These are phyloP conservation scores for Drosophila takahashii DNA, from an alignment of 1,140 invertebrate genomes.

Conservation along the genomic window DNA sequence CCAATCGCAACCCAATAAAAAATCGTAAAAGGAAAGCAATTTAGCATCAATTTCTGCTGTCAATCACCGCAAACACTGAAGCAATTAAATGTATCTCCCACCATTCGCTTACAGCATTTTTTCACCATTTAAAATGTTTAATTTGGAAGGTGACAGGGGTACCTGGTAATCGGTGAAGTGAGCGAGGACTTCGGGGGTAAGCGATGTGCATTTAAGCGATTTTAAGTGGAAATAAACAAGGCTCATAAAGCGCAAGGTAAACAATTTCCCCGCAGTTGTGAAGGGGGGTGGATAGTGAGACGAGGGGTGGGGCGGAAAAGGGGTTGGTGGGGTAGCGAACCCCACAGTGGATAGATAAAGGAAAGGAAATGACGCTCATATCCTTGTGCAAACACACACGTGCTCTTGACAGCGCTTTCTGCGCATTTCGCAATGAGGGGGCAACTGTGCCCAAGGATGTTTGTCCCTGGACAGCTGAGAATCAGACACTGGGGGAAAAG, in stretches of 20 bases:
- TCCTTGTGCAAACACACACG: slow-evolving; percentile 82
- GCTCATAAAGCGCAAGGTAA: slow-evolving; percentile 73
- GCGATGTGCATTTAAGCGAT: slow-evolving; percentile 50
- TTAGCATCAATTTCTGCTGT: slow-evolving; percentile 31
- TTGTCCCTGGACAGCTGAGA: slow-evolving; percentile 43
- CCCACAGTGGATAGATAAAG: slow-evolving; percentile 48
- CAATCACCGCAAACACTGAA: slow-evolving; percentile 26
- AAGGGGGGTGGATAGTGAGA: slow-evolving; percentile 1
- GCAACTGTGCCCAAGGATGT: slow-evolving; percentile 62
- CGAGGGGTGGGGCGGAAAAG: not conserved
- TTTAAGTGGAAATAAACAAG: slow-evolving; percentile 69
- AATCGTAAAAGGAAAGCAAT: slow-evolving; percentile 18
- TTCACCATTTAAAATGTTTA: slow-evolving; percentile 32
- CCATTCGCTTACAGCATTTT: slow-evolving; percentile 10
- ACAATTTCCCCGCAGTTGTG: slow-evolving; percentile 58
- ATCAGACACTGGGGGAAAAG: slow-evolving; percentile 5
- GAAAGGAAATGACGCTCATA: slow-evolving; percentile 67
- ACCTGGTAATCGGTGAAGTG: slow-evolving; percentile 3
- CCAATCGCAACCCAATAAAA: not conserved
- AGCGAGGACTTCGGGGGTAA: not conserved
- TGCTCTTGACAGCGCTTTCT: slow-evolving; percentile 79
- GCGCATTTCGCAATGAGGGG: slow-evolving; percentile 70
- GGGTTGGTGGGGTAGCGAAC: not conserved
- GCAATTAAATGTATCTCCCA: slow-evolving; percentile 33
- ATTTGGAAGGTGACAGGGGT: slow-evolving; percentile 36